Evolutionary conservation across 1,140 invertebrate species (phyloP), one percentile per base, ranked within the genome.

Genomic region (Hesperophylax magnus): DNA sequence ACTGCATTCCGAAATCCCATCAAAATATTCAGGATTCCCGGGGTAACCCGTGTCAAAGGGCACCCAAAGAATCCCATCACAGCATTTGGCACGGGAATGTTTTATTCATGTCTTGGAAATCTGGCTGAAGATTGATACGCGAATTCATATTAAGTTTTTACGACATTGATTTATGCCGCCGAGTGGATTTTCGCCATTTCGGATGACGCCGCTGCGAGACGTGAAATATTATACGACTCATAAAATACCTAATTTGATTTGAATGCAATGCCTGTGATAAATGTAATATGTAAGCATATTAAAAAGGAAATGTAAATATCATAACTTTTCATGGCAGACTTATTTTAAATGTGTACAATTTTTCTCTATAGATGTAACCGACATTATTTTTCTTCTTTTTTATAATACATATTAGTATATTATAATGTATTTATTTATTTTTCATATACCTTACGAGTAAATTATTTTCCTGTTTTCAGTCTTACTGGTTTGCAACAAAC

Each of bases 121-220:
- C 77, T 81, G 77, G 65, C 67, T 39, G 71, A 65, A 79, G 82
- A 84, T 84, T 84, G 82, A 84, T 84, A 81, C 80, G 80, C 61
- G 80, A 78, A 84, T 81, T 81, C 82, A 77, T 81, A 81, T 81
- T 81, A 84, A 81, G 31, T 84, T 84, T 83, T 84, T 81, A 65
- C 31, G 61, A 71, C 60, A 20, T 83, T 81, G 82, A 81, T 83
- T 79, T 79, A 81, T 74, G 39, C 17, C 14, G 17, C 71, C 18
- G 15, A 58, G 27, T 34, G 71, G 53, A 54, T 56, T 75, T 39
- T 75, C 52, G 22, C 71, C 71, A 58, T 75, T 56, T 31, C 24
- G 53, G 52, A 54, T 72, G 69, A 52, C 47, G 47, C 39, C 39
- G 39, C 31, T 47, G 2, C 20, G 47, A 72, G 39, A 53, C 3